Base-by-base conservation (phyloP, 2,113 vertebrate genomes). In the Asarcornis scutulata region DNA sequence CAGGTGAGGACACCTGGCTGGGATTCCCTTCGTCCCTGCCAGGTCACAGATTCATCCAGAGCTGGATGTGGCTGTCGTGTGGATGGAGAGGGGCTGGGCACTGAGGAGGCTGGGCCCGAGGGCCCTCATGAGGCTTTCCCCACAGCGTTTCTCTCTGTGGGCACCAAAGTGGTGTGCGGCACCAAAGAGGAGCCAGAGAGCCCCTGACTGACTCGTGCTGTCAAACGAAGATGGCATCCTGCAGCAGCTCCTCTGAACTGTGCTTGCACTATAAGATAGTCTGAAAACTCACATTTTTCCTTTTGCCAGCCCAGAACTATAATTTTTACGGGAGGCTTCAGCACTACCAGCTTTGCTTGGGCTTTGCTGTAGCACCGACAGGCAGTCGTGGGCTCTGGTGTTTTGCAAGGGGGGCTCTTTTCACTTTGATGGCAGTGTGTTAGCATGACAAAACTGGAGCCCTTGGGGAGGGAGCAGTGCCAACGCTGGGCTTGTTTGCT, bases 371-470 rank as follows among this genome's bases (percentile, higher is more conserved):
- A 40, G 34, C 88, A 21, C 42, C 2, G 0, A 32, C 23, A 9
- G 48, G 48, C 17, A 48, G 0, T 42, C 31, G 27, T 22, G 34
- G 22, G 34, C n/a, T 69, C 74, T 4, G 10, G 0, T 1, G 9
- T 25, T 79, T n/a, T 68, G 17, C 1, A 5, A 26, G 58, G 68
- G 83, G 68, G n/a, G 13, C 44, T 82, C 31, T 72, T 34, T 34
- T 56, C 9, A 20, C 31, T 38, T 71, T 89, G 83, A 16, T 64
- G 78, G 1, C 55, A 34, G 13, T 3, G 3, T 3, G 13, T 9
- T 23, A 31, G 32, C 66, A n/a, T 75, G 79, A 56, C 90, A 86
- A 17, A 18, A 26, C 60, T 71, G 74, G 25, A 68, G 55, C 71
- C 34, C 69, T 2, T 44, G n/a, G 38, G 14, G 34, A 52, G 55